phyloP scores from a whole-genome alignment of 1,140 invertebrate species.

The Diachasma alloeum region DNA sequence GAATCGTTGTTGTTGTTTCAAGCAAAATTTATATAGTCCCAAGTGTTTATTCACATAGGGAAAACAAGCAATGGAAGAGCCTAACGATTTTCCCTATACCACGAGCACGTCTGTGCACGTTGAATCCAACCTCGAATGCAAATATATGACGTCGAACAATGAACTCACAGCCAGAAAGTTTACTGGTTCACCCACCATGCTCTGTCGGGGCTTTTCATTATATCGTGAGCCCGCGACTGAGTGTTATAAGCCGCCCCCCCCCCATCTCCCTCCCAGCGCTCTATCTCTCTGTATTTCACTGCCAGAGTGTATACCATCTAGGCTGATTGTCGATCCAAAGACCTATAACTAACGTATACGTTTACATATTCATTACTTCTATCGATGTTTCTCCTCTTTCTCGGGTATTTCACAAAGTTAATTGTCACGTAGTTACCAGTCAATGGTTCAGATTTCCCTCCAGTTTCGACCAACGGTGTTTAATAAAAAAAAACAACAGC shows the following conservation, averaged over 20 bases:
- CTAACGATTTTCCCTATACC: conserved; percentile 2
- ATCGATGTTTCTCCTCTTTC: background rate
- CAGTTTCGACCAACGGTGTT: background rate
- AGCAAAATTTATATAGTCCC: background rate
- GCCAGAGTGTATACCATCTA: background rate
- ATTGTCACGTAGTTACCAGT: background rate
- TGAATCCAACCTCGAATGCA: conserved; percentile 14
- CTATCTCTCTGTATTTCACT: background rate
- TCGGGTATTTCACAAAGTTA: background rate
- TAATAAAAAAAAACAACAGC: background rate
- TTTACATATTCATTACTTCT: background rate
- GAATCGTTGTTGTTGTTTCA: background rate
- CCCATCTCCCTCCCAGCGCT: background rate
- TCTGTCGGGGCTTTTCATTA: conserved; percentile 14
- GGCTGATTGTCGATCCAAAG: background rate
- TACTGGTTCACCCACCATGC: background rate
- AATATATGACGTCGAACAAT: conserved; percentile 21
- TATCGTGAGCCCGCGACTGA: background rate
- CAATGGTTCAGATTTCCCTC: background rate
- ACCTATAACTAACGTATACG: background rate
- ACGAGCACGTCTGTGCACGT: background rate
- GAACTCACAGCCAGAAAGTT: conserved; percentile 20
- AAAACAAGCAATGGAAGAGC: conserved; percentile 17
- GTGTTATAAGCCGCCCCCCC: background rate
- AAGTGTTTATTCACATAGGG: background rate